Base-by-base conservation (phyloP, 1,140 invertebrate species). In the Ylistrum balloti region DNA sequence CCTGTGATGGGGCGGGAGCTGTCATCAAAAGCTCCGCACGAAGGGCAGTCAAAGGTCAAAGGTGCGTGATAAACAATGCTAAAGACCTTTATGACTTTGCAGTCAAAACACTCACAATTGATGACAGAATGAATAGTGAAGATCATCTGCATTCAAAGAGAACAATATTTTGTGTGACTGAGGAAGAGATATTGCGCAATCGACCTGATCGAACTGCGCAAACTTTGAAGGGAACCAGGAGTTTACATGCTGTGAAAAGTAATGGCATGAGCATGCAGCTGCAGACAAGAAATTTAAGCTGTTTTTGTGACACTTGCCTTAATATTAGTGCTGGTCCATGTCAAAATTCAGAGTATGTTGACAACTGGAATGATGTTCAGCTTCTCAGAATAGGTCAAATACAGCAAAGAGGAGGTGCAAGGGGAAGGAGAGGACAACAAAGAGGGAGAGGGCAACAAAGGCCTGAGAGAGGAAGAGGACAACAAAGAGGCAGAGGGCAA, bases 1-100 rank as follows among this genome's bases (percentile, higher is more conserved):
- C 90, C 38, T 88, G 90, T 86, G 88, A 92, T 86, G 86, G 87
- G 35, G 91, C 90, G 86, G 33, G 85, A 48, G 91, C 90, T 33
- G 92, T 90, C 17, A 33, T 93, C 22, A 93, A 91, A 45, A 91
- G 74, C 22, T 33, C 9, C 48, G 86, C 85, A 10, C 87, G n/a
- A 38, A 11, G 7, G 1, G 86, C 87, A 15, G 90, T 91, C 15
- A 48, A 32, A 33, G 38, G 38, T 10, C 86, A 91, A 35, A 3
- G 56, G 34, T 32, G 33, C 17, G 33, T 48, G 33, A 86, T 91
- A 74, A 33, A 35, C 15, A 89, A 35, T 48, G 89, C 91, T 13
- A 17, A 86, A 33, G 86, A 91, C 28, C 32, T 93, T 9, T 93
- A 88, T 86, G 33, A 87, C 0, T 88, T 85, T 56, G 28, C 86